Evolutionary conservation across 2,797 vertebrate genomes (phyloP).

Genomic region (Falco naumanni): DNA sequence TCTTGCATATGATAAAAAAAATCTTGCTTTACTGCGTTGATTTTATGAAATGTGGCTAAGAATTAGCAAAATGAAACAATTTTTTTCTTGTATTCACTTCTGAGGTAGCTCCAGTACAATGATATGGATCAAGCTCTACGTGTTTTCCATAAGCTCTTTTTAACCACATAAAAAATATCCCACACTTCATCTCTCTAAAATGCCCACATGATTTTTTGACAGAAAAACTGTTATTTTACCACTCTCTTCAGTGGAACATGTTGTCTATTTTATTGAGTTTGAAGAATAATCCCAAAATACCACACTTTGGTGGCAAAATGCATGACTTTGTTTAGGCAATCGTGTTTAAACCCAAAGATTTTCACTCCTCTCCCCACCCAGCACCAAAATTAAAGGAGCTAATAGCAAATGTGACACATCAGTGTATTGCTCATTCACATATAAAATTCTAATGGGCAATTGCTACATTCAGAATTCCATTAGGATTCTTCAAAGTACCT

Average conservation of each 20-base stretch:
- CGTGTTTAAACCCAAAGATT: neutral
- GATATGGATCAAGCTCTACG: neutral
- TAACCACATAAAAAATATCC: neutral
- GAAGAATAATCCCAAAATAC: neutral
- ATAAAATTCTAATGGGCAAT: neutral
- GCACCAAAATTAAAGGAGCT: neutral
- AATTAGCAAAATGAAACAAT: neutral
- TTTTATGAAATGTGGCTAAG: neutral
- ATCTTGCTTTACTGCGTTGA: neutral
- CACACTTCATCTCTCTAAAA: neutral
- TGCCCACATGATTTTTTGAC: slow-evolving; percentile 31
- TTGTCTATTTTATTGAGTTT: neutral
- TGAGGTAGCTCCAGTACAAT: neutral
- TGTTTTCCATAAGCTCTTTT: neutral
- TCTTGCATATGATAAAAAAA: neutral
- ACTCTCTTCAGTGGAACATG: neutral
- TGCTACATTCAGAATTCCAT: neutral
- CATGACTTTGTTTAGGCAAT: neutral
- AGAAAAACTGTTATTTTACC: slow-evolving; percentile 3
- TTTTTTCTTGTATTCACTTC: neutral
- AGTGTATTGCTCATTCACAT: neutral
- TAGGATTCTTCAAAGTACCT: neutral
- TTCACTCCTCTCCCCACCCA: neutral
- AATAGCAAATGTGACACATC: neutral
- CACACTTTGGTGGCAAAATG: neutral